Evolutionary conservation across 2,797 vertebrate species (phyloP).

Genomic region (Eurystomus glaucurus): DNA sequence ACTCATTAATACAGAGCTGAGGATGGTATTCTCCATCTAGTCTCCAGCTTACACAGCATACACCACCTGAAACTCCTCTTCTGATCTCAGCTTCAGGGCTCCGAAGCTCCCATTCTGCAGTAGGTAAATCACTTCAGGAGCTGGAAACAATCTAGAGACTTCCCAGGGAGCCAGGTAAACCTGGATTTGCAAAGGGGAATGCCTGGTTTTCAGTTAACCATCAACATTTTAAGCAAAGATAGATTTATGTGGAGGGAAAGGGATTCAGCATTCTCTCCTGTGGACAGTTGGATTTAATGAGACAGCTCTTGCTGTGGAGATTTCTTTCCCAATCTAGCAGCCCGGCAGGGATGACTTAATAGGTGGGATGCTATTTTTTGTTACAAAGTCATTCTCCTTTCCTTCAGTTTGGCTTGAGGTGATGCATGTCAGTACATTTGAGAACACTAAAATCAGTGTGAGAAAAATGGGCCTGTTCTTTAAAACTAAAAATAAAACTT

Average conservation of each 20-base stretch:
- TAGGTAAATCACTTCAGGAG: conserved; percentile 17
- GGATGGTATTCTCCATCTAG: neutral
- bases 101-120: neutral
- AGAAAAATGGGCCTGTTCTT: neutral
- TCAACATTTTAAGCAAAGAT: conserved; percentile 20
- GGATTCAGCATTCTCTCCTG: conserved; percentile 29
- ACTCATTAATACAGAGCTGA: neutral
- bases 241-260: conserved; percentile 37
- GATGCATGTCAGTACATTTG: neutral
- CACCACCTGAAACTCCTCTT: neutral
- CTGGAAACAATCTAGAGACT: conserved; percentile 38
- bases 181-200: neutral
- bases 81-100: neutral
- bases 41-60: neutral
- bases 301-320: conserved; percentile 38
- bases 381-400: neutral
- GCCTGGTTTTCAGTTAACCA: neutral
- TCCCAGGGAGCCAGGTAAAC: conserved; percentile 37
- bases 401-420: neutral
- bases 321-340: conserved; percentile 43
- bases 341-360: conserved; percentile 29
- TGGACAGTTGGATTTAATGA: conserved; percentile 53
- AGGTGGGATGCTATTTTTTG: conserved; percentile 41
- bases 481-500: neutral
- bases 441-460: neutral